phyloP scores from a whole-genome alignment of 2,113 vertebrate genomes.

The Phalacrocorax brasilianus region DNA sequence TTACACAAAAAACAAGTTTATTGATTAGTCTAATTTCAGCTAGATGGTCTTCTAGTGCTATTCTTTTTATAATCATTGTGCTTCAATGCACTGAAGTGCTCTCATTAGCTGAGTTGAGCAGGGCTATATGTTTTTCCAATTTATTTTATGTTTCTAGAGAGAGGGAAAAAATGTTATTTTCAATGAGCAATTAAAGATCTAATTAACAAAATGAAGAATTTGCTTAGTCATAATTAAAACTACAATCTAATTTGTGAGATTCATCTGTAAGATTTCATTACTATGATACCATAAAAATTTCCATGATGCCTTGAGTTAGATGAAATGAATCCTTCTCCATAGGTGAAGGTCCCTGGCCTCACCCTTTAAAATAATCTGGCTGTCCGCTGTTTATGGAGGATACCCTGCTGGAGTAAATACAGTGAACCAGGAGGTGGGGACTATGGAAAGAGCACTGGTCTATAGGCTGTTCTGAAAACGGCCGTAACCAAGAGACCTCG shows the following conservation, averaged over 20 bases:
- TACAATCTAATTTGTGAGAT: background rate
- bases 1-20: background rate
- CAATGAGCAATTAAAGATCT: background rate
- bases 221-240: conserved; percentile 39
- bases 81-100: background rate
- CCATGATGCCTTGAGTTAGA: background rate
- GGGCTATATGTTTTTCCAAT: background rate
- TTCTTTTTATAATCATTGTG: conserved; percentile 10
- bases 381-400: background rate
- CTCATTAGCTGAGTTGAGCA: background rate
- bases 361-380: background rate
- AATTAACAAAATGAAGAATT: conserved; percentile 23
- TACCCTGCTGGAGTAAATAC: background rate
- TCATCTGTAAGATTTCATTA: background rate
- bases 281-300: background rate
- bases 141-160: conserved; percentile 4
- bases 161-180: background rate
- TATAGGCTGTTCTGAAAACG: background rate
- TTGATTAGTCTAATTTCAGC: conserved; percentile 26
- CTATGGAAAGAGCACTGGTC: background rate
- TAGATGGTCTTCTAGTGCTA: background rate
- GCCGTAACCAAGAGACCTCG: background rate
- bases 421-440: background rate
- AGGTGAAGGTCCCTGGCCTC: background rate
- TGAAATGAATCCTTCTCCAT: background rate